Evolutionary conservation across 1,140 invertebrate species (phyloP).

Genomic region (Leptoteleia sp.): DNA sequence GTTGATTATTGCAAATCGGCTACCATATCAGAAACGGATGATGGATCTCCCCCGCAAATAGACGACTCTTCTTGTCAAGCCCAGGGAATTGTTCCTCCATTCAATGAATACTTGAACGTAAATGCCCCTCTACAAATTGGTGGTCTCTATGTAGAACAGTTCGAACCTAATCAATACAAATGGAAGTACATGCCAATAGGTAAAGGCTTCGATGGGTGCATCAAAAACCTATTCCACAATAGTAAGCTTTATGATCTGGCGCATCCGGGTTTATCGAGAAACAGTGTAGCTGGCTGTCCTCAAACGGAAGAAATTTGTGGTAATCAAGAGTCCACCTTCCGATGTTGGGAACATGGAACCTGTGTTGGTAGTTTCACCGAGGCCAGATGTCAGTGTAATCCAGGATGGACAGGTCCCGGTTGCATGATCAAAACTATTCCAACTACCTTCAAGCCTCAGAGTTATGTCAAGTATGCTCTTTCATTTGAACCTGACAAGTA

Average conservation of each 20-base stretch:
- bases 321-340: constrained; percentile 88
- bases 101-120: constrained; percentile 98
- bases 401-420: constrained; percentile 93
- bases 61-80: constrained; percentile 94
- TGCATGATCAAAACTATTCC: constrained; percentile 93
- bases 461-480: constrained; percentile 97
- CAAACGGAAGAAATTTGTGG: constrained; percentile 94
- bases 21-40: constrained; percentile 92
- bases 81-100: constrained; percentile 92
- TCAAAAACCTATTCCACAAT: constrained; percentile 96
- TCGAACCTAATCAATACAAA: constrained; percentile 91
- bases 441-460: constrained; percentile 94
- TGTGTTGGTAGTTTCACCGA: constrained; percentile 95
- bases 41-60: constrained; percentile 91
- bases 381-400: constrained; percentile 94
- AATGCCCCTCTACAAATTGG: constrained; percentile 97
- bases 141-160: constrained; percentile 92
- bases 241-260: constrained; percentile 96
- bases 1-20: constrained; percentile 95
- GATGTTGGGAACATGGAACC: constrained; percentile 94
- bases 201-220: constrained; percentile 96
- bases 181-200: constrained; percentile 93
- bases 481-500: constrained; percentile 96
- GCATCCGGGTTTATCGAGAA: constrained; percentile 90
- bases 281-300: constrained; percentile 92